A percentile compares a stretch with the other conserved stretches of the same genome.
These are phyloP conservation scores for Hoplodrina blanda DNA, from an alignment of 2,888 invertebrate species.

Conservation along the genomic window DNA sequence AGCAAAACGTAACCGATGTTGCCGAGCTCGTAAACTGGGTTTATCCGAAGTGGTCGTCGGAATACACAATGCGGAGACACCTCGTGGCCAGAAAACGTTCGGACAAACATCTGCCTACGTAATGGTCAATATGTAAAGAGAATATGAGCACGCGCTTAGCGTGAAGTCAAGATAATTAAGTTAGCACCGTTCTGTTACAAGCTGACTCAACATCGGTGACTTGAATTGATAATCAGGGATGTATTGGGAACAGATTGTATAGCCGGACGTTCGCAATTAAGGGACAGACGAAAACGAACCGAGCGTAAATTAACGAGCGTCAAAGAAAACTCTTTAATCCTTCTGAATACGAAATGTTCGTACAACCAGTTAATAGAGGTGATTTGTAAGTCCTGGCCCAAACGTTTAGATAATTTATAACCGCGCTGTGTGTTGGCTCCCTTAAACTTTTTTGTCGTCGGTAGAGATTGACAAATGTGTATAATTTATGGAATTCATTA, in stretches of 20 bases:
- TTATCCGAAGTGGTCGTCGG: slow-evolving; percentile 31
- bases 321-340: slow-evolving; percentile 47
- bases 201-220: slow-evolving; percentile 54
- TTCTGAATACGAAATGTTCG: slow-evolving; percentile 37
- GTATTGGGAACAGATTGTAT: slow-evolving; percentile 47
- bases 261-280: slow-evolving; percentile 52
- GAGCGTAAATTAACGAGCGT: slow-evolving; percentile 40
- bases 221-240: slow-evolving; percentile 60
- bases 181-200: slow-evolving; percentile 54
- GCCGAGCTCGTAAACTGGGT: slow-evolving; percentile 53
- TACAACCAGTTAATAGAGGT: slow-evolving; percentile 44
- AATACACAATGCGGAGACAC: slow-evolving; percentile 58
- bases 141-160: slow-evolving; percentile 49
- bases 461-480: slow-evolving; percentile 49
- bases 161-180: slow-evolving; percentile 58
- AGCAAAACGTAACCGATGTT: slow-evolving; percentile 37
- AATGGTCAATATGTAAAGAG: slow-evolving; percentile 51
- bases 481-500: slow-evolving; percentile 55
- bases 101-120: slow-evolving; percentile 51
- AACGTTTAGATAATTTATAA: slow-evolving; percentile 36
- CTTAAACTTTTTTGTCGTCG: slow-evolving; percentile 39
- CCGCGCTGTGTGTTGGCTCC: slow-evolving; percentile 18
- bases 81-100: slow-evolving; percentile 50
- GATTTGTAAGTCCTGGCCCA: slow-evolving; percentile 33
- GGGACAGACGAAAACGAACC: slow-evolving; percentile 30